A percentile compares a stretch with the other conserved stretches of the same genome.
These are phyloP conservation scores for Rhopilema esculentum DNA, from an alignment of 30 jellyfish, hydroid and myxozoan genomes.

Conservation along the genomic window DNA sequence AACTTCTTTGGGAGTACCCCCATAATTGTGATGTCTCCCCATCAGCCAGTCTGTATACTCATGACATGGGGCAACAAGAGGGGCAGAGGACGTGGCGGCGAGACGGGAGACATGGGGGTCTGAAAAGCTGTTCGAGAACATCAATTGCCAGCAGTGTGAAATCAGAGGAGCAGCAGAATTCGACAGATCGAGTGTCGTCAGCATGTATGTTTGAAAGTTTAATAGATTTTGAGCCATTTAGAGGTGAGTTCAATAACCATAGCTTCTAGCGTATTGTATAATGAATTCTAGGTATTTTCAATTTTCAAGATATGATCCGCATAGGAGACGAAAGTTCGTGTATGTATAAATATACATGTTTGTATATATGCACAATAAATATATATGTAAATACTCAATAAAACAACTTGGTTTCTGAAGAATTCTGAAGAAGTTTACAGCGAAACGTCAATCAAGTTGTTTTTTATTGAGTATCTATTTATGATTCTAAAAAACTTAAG, in stretches of 20 bases:
- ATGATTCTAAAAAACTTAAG: no score
- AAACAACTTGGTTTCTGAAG: no score
- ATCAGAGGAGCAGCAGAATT: conserved; percentile 7
- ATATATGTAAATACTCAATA: no score
- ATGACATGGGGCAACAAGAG: conserved; percentile 46
- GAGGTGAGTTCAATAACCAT: conserved; percentile 68
- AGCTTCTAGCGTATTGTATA: conserved; percentile 30
- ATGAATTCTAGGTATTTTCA: not conserved
- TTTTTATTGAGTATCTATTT: no score
- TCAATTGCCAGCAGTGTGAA: conserved; percentile 16
- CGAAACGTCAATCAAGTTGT: no score
- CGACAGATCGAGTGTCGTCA: conserved; percentile 23
- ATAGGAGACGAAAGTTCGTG: no score
- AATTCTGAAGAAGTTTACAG: no score
- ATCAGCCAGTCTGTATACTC: conserved; percentile 75
- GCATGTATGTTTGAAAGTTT: conserved; percentile 88
- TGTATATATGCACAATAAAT: no score
- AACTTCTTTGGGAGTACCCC: conserved; percentile 79
- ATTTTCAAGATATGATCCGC: not conserved
- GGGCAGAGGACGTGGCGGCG: conserved; percentile 52
- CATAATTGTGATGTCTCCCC: conserved; percentile 80
- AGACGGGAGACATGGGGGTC: conserved; percentile 45
- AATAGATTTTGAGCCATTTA: conserved; percentile 82
- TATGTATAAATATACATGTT: no score
- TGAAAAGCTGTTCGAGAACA: not conserved